phyloP scores from a whole-genome alignment of 2,888 invertebrate species.

The Cynaeus angustus region DNA sequence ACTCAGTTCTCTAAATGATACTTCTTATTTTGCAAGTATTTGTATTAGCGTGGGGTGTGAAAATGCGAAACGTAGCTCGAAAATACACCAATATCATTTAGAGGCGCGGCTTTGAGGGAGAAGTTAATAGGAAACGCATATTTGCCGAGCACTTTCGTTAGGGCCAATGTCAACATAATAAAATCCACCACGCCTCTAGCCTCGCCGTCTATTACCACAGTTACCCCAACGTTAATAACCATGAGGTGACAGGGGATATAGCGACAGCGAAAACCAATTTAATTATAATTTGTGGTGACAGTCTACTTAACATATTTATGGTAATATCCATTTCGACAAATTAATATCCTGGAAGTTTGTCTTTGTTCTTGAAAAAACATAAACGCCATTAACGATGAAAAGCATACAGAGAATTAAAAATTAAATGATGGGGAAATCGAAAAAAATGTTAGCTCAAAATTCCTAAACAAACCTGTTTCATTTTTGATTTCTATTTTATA shows the following conservation, averaged over 20 bases:
- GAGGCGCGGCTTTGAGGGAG: slow-evolving; percentile 62
- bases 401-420: too few species aligned
- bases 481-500: too few species aligned
- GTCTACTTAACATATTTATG: slow-evolving; percentile 48
- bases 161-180: slow-evolving; percentile 68
- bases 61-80: slow-evolving; percentile 59
- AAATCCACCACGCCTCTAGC: slow-evolving; percentile 63
- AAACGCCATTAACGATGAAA: background rate
- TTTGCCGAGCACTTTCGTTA: slow-evolving; percentile 69
- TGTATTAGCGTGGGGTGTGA: slow-evolving; percentile 53
- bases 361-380: slow-evolving; percentile 3
- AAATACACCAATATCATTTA: slow-evolving; percentile 64
- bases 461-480: too few species aligned
- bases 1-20: too few species aligned
- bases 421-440: too few species aligned
- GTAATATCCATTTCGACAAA: slow-evolving; percentile 31
- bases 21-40: too few species aligned
- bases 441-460: too few species aligned
- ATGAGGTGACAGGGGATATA: slow-evolving; percentile 47
- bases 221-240: slow-evolving; percentile 52
- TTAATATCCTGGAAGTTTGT: slow-evolving; percentile 33
- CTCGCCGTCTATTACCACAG: slow-evolving; percentile 55
- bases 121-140: slow-evolving; percentile 69
- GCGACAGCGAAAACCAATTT: slow-evolving; percentile 66
- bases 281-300: slow-evolving; percentile 57